Percentiles rank a stretch among this genome's conserved stretches.
Evolutionary conservation across 2,888 invertebrate species (phyloP).

Genomic region (Eumerus sabulonum): DNA sequence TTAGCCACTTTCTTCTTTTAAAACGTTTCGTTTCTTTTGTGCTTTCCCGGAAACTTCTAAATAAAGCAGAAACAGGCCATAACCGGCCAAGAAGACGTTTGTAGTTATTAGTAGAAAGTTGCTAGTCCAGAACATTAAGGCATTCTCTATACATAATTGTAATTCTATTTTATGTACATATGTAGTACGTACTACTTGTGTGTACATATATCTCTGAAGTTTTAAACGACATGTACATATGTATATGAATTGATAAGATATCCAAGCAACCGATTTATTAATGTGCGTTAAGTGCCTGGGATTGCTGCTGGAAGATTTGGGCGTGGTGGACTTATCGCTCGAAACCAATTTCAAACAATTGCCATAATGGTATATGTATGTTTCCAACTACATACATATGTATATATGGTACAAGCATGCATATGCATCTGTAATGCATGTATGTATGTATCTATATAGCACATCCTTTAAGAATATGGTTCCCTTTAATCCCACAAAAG

Average conservation of each 20-base stretch:
- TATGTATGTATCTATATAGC: too few relatives aligned
- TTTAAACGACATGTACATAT: too few relatives aligned
- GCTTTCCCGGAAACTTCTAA: constrained; percentile 14
- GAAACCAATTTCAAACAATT: constrained; percentile 51
- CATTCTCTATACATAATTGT: constrained; percentile 3
- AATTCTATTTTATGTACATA: constrained; percentile 1
- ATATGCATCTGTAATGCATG: too few relatives aligned
- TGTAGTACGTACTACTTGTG: too few relatives aligned
- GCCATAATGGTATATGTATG: background rate
- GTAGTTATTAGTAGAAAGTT: constrained; percentile 37
- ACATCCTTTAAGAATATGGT: too few relatives aligned
- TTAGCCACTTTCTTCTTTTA: constrained; percentile 30
- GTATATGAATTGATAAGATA: background rate
- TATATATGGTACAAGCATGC: too few relatives aligned
- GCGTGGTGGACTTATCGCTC: constrained; percentile 58
- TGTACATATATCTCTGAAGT: too few relatives aligned
- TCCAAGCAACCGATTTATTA: constrained; percentile 21
- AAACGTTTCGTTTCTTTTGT: background rate
- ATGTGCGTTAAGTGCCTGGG: constrained; percentile 12
- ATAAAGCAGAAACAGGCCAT: background rate
- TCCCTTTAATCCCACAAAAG: too few relatives aligned
- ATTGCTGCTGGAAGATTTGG: constrained; percentile 23
- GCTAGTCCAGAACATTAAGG: constrained; percentile 33
- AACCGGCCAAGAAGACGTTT: too few relatives aligned
- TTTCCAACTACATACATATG: too few relatives aligned